phyloP scores from a whole-genome alignment of 2,113 vertebrate genomes.

The Lepus americanus region DNA sequence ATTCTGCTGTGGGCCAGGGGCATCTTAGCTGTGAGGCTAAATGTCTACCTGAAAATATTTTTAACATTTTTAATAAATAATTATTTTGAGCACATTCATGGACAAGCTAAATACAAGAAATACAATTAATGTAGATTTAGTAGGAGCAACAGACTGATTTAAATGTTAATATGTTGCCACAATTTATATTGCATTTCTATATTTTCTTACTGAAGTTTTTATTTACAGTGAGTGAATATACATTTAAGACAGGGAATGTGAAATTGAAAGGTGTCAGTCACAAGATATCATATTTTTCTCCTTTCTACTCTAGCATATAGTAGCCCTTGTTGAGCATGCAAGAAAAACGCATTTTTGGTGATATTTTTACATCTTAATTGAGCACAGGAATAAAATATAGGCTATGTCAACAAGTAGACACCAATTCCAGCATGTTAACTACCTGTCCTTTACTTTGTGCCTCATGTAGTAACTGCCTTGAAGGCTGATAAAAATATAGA shows the following conservation, averaged over 20 bases:
- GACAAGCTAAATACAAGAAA: neutral
- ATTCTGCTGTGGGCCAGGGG: too few relatives aligned
- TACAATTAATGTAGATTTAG: neutral
- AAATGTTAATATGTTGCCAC: neutral
- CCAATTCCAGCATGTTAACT: neutral
- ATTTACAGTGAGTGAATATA: neutral
- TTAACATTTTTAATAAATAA: neutral
- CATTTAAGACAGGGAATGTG: neutral
- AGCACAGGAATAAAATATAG: neutral
- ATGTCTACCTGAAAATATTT: neutral
- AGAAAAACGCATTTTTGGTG: neutral
- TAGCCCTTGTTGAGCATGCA: neutral
- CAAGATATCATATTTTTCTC: neutral
- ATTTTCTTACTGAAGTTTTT: neutral
- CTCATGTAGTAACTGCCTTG: neutral
- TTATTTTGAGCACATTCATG: neutral
- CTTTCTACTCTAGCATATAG: neutral
- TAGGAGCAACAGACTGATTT: neutral
- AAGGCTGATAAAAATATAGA: neutral
- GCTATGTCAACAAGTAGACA: neutral
- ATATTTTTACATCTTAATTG: neutral
- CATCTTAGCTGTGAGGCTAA: too few relatives aligned
- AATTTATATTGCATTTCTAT: neutral
- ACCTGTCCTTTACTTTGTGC: neutral
- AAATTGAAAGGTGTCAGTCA: neutral